Evolutionary conservation across 2,797 vertebrate species (phyloP), one percentile per base, ranked within the genome.

Genomic region (Girardinus metallicus): DNA sequence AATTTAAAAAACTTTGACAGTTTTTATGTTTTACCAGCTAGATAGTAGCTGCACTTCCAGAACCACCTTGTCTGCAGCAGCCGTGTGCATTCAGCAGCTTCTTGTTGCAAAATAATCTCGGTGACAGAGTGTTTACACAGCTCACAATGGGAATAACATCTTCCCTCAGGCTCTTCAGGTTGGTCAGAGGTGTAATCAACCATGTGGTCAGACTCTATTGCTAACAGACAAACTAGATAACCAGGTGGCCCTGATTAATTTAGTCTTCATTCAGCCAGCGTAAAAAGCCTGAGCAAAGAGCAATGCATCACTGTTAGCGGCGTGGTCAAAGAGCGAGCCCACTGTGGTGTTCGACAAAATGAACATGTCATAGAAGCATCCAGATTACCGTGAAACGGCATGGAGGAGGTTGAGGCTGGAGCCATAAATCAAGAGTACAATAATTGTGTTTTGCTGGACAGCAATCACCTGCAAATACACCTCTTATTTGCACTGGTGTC

Each of bases 141-240:
- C 81, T 70, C 70, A 85, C 86, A 87, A 66, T 21, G 15, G 80
- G 81, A 79, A 81, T 79, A 83, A 85, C 76, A 76, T 77, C 85
- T 78, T 81, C 78, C 77, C 83, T n/a, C 36, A 31, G 66, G 84
- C 77, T 80, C 83, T 79, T 46, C 77, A 86, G 90, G 85, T 81
- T 78, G 76, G 75, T 87, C 83, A 46, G 77, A 73, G 81, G 83
- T 85, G 79, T 82, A 92, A 93, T 92, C 85, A 92, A 76, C 83
- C 83, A 78, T 91, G 90, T 71, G 73, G 76, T 79, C 77, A 70
- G 83, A 76, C 74, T 91, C 82, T 49, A 84, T 72, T 57, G 29
- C 78, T 79, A 80, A 83, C 75, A 74, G 75, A 86, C 80, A 87
- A 88, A 85, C 81, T 76, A 84, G 78, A 88, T 90, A 84, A 87